phyloP scores from a whole-genome alignment of 2,797 vertebrate genomes.

The Lindbergichthys nudifrons region DNA sequence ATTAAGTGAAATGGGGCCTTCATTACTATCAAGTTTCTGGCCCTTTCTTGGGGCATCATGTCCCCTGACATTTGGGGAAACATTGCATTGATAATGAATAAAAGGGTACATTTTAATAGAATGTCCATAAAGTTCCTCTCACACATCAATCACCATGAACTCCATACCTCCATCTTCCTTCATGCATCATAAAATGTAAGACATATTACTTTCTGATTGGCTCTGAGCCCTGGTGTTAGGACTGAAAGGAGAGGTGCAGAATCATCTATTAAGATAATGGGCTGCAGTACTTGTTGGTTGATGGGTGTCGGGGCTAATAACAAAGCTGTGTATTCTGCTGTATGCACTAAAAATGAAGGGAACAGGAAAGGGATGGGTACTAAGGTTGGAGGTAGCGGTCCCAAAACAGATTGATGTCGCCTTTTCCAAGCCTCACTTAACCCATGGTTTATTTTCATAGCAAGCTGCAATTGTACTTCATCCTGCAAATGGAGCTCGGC shows the following conservation, averaged over 20 bases:
- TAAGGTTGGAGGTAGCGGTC: neutral
- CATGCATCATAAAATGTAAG: neutral
- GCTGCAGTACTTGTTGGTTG: neutral
- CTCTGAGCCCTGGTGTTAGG: neutral
- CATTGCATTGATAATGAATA: neutral
- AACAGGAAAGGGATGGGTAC: neutral
- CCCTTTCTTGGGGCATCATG: neutral
- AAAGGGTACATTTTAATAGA: neutral
- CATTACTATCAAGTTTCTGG: neutral
- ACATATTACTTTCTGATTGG: neutral
- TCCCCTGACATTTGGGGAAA: neutral
- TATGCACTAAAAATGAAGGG: neutral
- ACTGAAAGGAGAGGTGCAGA: neutral
- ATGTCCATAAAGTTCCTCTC: neutral
- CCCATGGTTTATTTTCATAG: neutral
- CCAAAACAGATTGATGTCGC: conserved; percentile 1
- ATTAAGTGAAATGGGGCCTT: neutral
- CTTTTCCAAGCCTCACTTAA: neutral
- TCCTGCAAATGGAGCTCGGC: conserved; percentile 11
- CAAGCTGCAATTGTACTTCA: conserved; percentile 9
- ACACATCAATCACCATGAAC: neutral
- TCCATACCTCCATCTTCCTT: neutral
- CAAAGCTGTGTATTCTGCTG: neutral
- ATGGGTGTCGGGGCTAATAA: neutral
- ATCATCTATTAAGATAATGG: neutral